Evolutionary conservation across 2,888 invertebrate genomes (phyloP), one percentile per base, ranked within the genome.

Genomic region (Asteroscopus sphinx): DNA sequence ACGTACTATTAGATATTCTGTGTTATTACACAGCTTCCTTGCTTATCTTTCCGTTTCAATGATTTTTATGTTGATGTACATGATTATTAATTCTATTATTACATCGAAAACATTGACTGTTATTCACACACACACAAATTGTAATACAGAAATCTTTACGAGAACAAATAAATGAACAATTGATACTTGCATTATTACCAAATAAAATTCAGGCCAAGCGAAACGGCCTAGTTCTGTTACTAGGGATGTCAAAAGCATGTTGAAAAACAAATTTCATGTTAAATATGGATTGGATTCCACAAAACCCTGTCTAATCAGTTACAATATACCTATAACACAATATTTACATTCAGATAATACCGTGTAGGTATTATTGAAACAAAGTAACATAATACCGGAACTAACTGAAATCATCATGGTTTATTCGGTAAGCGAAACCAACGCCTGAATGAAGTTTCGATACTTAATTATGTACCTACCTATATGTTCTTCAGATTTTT

Each of bases 31-130:
- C 17, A 36, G 35, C 17, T 69, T 40, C 21, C 39, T 5, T 33
- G 42, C 35, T 44, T 21, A 30, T 40, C 21, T 40, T 64, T 64
- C 25, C 46, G 41, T 35, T 49, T 12, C 25, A 37, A 46, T 64
- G 33, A 56, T 21, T 65, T 46, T 49, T 42, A 49, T 70, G 44
- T 36, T 37, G 36, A 16, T 16, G n/a, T 42, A 49, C 12, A 51
- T 37, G 16, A 55, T 70, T 40, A 70, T 56, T 65, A 46, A 32
- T 55, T 45, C 17, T 46, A 37, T 9, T 30, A 6, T 21, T 21
- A 44, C 17, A 16, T 45, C 49, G 36, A 40, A 33, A 64, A 45
- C 40, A 65, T 47, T 32, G 32, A n/a, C n/a, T n/a, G n/a, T n/a
- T n/a, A n/a, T n/a, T n/a, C n/a, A n/a, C n/a, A n/a, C n/a, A n/a